Percentiles rank a stretch among this genome's conserved stretches.
phyloP scores from a whole-genome alignment of 2,113 vertebrate genomes.

The Apaloderma vittatum region DNA sequence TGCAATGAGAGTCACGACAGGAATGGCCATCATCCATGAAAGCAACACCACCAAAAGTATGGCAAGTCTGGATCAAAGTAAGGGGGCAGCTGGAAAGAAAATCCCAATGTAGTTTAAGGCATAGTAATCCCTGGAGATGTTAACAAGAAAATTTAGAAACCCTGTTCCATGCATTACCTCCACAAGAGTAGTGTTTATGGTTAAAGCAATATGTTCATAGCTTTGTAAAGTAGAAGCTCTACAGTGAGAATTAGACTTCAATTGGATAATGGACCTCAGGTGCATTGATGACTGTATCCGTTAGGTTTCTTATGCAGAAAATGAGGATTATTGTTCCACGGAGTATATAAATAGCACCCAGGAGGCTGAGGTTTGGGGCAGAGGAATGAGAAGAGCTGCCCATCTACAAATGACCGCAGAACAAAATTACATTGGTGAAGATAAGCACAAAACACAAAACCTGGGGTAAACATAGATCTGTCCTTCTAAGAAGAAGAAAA shows the following conservation, averaged over 20 bases:
- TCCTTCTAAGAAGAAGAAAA: not conserved
- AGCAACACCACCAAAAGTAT: not conserved
- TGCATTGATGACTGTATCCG: not conserved
- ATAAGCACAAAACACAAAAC: not conserved
- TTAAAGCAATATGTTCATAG: not conserved
- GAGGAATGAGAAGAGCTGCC: not conserved
- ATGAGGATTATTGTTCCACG: not conserved
- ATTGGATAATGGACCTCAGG: not conserved
- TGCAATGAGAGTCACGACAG: not conserved
- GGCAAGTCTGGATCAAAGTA: not conserved
- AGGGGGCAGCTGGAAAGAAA: not conserved
- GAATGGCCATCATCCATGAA: not conserved
- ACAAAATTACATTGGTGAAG: not conserved
- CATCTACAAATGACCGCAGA: not conserved
- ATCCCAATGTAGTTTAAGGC: not conserved
- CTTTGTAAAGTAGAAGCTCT: not conserved
- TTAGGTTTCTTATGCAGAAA: not conserved
- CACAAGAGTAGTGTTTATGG: not conserved
- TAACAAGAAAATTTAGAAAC: not conserved
- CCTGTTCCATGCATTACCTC: not conserved
- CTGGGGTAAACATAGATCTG: not conserved
- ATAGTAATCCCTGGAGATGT: not conserved
- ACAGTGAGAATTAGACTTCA: not conserved
- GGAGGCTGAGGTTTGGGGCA: not conserved
- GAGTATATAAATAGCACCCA: not conserved